Evolutionary conservation across 2,113 vertebrate genomes (phyloP).

Genomic region (Tursiops truncatus): DNA sequence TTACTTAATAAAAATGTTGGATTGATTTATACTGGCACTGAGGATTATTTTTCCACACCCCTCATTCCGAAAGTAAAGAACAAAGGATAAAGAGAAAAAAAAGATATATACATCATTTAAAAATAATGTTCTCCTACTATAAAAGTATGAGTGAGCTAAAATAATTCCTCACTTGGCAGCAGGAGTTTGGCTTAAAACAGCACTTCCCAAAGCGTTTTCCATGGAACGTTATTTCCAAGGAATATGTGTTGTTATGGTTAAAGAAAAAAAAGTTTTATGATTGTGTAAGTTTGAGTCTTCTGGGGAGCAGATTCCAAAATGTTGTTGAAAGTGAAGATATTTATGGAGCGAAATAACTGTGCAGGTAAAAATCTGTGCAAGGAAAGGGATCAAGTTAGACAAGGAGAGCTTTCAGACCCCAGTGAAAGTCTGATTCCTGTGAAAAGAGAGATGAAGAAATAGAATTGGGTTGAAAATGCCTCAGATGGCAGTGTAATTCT

Average conservation of each 20-base stretch:
- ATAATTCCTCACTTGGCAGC: not conserved
- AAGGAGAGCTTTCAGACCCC: not conserved
- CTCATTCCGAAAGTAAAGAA: slow-evolving; percentile 3
- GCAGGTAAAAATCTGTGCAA: not conserved
- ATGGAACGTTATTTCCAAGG: not conserved
- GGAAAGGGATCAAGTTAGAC: too few species aligned
- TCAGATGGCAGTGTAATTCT: not conserved
- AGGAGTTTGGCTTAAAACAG: not conserved
- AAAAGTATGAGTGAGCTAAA: slow-evolving; percentile 11
- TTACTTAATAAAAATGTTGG: slow-evolving; percentile 15
- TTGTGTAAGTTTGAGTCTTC: not conserved
- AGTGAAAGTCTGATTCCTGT: not conserved
- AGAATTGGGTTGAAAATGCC: not conserved
- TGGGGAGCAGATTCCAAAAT: not conserved
- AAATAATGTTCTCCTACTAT: not conserved
- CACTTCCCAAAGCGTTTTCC: not conserved
- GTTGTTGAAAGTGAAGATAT: not conserved
- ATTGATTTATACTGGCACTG: not conserved
- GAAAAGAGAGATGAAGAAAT: not conserved
- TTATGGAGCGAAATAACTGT: not conserved
- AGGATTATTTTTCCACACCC: not conserved
- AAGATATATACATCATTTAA: not conserved
- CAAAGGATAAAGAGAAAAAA: not conserved
- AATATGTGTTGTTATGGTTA: not conserved
- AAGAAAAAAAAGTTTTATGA: not conserved